Percentiles rank a stretch among this genome's conserved stretches.
These are phyloP conservation scores for Luscinia luscinia DNA, from an alignment of 2,797 vertebrate species.

Conservation along the genomic window DNA sequence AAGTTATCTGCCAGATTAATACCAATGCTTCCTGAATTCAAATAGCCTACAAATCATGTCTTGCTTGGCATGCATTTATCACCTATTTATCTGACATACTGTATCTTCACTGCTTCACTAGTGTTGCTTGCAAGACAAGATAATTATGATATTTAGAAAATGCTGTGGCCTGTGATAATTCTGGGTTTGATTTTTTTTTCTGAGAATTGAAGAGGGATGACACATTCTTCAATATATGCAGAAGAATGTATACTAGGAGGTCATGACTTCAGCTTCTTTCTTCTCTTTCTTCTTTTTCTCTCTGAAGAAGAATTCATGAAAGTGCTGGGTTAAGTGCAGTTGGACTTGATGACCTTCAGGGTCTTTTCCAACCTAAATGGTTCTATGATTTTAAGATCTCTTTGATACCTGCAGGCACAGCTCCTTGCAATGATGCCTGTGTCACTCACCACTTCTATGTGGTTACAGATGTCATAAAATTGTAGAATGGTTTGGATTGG, in stretches of 20 bases:
- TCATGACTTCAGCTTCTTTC: not conserved
- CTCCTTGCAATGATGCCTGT: not conserved
- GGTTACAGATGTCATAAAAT: not conserved
- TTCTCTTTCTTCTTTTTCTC: not conserved
- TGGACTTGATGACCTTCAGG: not conserved
- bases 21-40: not conserved
- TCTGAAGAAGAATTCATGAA: not conserved
- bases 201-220: not conserved
- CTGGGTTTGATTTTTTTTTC: not conserved
- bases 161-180: not conserved
- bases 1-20: too few species aligned
- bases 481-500: not conserved
- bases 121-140: not conserved
- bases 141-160: not conserved
- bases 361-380: not conserved
- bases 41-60: not conserved
- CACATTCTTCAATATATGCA: too few species aligned
- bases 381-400: not conserved
- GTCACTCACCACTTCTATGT: not conserved
- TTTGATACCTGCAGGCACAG: not conserved
- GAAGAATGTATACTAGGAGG: not conserved
- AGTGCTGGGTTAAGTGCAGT: not conserved
- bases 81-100: not conserved
- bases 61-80: not conserved
- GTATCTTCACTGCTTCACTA: not conserved